A percentile compares a stretch with the other conserved stretches of the same genome.
Evolutionary conservation across 2,888 invertebrate species (phyloP).

Genomic region (Xanthorhoe spadicearia): DNA sequence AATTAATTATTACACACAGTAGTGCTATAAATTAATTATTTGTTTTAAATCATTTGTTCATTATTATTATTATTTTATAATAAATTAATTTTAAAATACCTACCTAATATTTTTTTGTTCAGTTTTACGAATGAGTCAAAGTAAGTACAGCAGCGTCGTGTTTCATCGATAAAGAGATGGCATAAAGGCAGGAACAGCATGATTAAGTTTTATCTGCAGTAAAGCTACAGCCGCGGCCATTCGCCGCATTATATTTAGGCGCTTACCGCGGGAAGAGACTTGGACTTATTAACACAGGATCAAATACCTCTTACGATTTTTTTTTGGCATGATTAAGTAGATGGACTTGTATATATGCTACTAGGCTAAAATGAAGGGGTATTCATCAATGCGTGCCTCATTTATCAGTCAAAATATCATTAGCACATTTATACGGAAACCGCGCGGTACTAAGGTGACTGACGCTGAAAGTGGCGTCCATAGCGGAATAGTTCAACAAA

Average conservation of each 20-base stretch:
- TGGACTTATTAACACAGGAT: slow-evolving; percentile 4
- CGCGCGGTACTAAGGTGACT: background rate
- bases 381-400: too few relatives aligned
- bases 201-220: slow-evolving; percentile 39
- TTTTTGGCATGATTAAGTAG: too few relatives aligned
- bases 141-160: background rate
- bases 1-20: too few relatives aligned
- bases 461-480: background rate
- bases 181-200: slow-evolving; percentile 29
- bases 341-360: too few relatives aligned
- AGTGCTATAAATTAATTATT: too few relatives aligned
- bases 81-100: too few relatives aligned
- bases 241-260: slow-evolving; percentile 24
- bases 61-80: too few relatives aligned
- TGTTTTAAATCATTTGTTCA: too few relatives aligned
- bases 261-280: slow-evolving; percentile 20
- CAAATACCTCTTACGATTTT: background rate
- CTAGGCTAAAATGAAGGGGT: too few relatives aligned
- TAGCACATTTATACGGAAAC: too few relatives aligned
- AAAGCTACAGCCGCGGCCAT: slow-evolving; percentile 31
- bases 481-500: background rate
- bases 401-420: too few relatives aligned
- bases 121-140: background rate
- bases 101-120: too few relatives aligned
- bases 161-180: slow-evolving; percentile 11